Percentiles rank a stretch among this genome's conserved stretches.
phyloP scores from a whole-genome alignment of 37 sponge, comb jelly and placozoan species.

The Diacarnus erythraeanus region DNA sequence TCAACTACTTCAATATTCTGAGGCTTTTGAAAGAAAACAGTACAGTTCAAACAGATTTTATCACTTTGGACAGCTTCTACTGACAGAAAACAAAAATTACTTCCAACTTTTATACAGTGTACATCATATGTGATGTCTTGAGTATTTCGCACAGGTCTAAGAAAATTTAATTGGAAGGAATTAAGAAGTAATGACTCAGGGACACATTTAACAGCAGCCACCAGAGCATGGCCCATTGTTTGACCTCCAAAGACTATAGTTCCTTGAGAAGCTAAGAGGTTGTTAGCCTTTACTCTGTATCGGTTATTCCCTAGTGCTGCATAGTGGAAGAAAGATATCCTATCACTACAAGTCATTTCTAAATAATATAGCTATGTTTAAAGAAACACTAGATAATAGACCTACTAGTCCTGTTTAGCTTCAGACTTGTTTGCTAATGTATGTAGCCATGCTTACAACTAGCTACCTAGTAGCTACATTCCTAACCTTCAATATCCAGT shows the following conservation, averaged over 20 bases:
- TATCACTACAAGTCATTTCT: too few relatives aligned
- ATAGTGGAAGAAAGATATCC: too few relatives aligned
- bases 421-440: too few relatives aligned
- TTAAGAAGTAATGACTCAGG: neutral
- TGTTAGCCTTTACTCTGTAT: neutral
- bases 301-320: neutral
- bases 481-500: too few relatives aligned
- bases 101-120: neutral
- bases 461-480: too few relatives aligned
- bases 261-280: neutral
- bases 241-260: neutral
- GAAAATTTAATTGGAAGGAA: neutral
- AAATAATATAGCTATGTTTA: too few relatives aligned
- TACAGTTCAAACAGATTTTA: neutral
- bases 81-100: neutral
- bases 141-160: neutral
- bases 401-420: too few relatives aligned
- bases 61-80: neutral
- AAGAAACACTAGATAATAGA: too few relatives aligned
- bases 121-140: neutral
- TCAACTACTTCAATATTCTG: neutral
- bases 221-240: neutral
- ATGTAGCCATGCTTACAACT: too few relatives aligned
- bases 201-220: neutral
- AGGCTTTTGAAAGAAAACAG: neutral